phyloP scores from a whole-genome alignment of 2,113 vertebrate species.

The western clawed frog (Xenopus tropicalis) region UCB_Xtro_10.0 CM004449.2:71804001-71804500 shows the following conservation, averaged over 20 bases:
- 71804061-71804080: too few relatives aligned
- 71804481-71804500: constrained; percentile 18
- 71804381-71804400: background rate
- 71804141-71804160: too few relatives aligned
- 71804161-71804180: too few relatives aligned
- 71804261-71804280: constrained; percentile 14
- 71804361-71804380: background rate
- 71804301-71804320: constrained; percentile 43
- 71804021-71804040: too few relatives aligned
- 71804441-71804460: constrained; percentile 24
- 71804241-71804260: background rate
- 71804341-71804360: constrained; percentile 29
- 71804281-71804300: constrained; percentile 29
- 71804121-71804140: too few relatives aligned
- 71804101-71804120: too few relatives aligned
- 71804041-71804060: too few relatives aligned
- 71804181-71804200: too few relatives aligned
- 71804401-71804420: constrained; percentile 3
- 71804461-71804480: constrained; percentile 34
- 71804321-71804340: constrained; percentile 34
- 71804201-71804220: background rate
- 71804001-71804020: too few relatives aligned
- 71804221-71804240: background rate
- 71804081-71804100: too few relatives aligned
- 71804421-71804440: constrained; percentile 21